A percentile compares a stretch with the other conserved stretches of the same genome.
Conservation (phyloP, 2,113 vertebrate species). For the Corythaeola cristata region DNA sequence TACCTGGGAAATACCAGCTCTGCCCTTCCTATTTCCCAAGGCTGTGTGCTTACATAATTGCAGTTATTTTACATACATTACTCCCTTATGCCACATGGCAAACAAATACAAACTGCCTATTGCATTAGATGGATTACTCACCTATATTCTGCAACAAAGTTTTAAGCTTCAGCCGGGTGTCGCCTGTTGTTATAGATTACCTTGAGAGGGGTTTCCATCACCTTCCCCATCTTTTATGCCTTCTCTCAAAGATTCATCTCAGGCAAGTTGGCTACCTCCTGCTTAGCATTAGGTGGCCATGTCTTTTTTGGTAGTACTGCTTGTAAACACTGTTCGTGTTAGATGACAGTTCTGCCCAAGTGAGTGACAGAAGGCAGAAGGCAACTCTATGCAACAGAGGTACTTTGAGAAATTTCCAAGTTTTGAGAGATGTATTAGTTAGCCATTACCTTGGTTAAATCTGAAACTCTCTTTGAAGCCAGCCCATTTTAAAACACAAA, state of each 20-base stretch:
- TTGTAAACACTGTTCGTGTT: background rate
- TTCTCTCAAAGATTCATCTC: background rate
- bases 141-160: background rate
- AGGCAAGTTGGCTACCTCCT: background rate
- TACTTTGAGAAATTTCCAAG: background rate
- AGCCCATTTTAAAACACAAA: background rate
- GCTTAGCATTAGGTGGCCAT: background rate
- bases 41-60: conserved; percentile 29
- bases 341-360: background rate
- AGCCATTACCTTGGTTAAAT: background rate
- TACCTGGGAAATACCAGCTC: conserved; percentile 47
- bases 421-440: background rate
- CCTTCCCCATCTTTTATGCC: background rate
- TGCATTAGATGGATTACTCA: background rate
- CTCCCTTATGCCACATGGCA: background rate
- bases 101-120: background rate
- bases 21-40: conserved; percentile 41
- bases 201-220: background rate
- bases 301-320: background rate
- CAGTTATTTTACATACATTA: background rate
- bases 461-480: background rate
- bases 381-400: background rate
- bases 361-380: background rate
- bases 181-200: background rate
- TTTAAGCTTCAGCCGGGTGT: background rate